Evolutionary conservation across 2,888 invertebrate species (phyloP), one percentile per base, ranked within the genome.

Genomic region (Norana najaformis): DNA sequence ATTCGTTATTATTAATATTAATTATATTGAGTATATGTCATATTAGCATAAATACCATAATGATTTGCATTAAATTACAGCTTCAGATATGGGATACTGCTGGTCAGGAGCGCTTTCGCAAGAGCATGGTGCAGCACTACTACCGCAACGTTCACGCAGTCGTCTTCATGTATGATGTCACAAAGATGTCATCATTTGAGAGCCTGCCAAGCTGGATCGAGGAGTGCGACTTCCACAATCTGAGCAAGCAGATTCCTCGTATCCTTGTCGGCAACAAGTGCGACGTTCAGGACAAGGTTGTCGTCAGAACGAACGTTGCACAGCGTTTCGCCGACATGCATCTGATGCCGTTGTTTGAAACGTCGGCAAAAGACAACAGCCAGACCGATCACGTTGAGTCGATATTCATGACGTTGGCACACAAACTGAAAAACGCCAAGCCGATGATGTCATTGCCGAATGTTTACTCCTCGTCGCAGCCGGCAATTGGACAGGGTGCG

Each of bases 71-170:
- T 69, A n/a, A 1, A 13, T 89, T 88, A 13, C 90, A 92, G 92
- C 89, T 92, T 47, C 91, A 91, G 88, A 90, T 92, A n/a, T 92
- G 92, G 92, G 97, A 96, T 93, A 97, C 97, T 2, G 97, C 97
- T 0, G 97, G 97, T 0, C 97, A 97, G 94, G 97, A 97, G 94
- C 95, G 97, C 91, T 97, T 97, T 94, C 96, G 97, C 30, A 91
- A 91, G 39, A 91, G 92, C 90, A 92, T 92, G 92, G 96, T 97
- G 2, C 96, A 96, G 93, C 97, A 97, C 94, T 97, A 97, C 94
- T 97, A 97, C 94, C 95, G 97, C 90, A 97, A 97, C 94, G 97
- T 97, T 1, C 96, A 97, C 94, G 97, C 97, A n/a, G 96, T 97
- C n/a, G 96, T 97, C 89, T 96, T 97, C 93, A 97, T 97, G 0